Percentiles rank a stretch among this genome's conserved stretches.
phyloP scores from a whole-genome alignment of 2,113 vertebrate species.

The Elachura formosa region DNA sequence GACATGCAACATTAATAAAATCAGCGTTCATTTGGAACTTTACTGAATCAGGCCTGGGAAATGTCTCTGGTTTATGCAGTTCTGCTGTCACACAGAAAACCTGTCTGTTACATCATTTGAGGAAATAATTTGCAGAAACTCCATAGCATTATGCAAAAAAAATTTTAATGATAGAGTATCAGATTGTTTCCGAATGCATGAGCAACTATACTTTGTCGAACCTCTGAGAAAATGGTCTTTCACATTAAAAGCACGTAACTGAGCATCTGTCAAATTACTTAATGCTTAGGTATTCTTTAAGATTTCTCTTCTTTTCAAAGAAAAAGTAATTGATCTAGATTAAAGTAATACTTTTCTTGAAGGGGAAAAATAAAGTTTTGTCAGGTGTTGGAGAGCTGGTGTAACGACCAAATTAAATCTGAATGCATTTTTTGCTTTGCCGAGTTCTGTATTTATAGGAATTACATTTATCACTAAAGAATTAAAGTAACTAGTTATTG shows the following conservation, averaged over 20 bases:
- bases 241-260: neutral
- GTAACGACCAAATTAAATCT: neutral
- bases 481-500: neutral
- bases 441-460: rapidly evolving
- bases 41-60: neutral
- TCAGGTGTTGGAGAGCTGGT: neutral
- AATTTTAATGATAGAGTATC: neutral
- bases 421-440: neutral
- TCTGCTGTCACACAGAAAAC: neutral
- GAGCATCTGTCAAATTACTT: neutral
- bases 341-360: neutral
- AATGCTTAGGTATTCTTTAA: neutral
- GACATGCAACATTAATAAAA: neutral
- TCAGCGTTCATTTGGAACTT: neutral
- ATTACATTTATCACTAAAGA: neutral
- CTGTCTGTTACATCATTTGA: neutral
- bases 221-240: neutral
- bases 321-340: neutral
- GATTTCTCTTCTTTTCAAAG: neutral
- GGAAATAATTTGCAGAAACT: neutral
- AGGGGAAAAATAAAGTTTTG: neutral
- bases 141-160: neutral
- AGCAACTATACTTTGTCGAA: neutral
- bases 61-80: neutral
- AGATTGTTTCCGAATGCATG: neutral